phyloP scores from a whole-genome alignment of 2,113 vertebrate species.

The Conger conger region DNA sequence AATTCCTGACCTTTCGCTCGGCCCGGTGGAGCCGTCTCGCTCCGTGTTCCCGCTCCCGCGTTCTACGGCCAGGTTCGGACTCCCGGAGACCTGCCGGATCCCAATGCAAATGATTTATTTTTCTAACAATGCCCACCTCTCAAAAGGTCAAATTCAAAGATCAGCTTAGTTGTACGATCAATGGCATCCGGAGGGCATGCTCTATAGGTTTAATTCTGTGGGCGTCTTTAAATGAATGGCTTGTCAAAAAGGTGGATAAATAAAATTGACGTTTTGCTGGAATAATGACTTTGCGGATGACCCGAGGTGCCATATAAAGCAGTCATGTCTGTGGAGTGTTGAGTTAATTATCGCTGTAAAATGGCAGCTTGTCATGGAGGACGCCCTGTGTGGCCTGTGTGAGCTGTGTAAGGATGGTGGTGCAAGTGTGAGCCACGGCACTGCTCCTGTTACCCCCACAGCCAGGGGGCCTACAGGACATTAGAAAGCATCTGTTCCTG shows the following conservation, averaged over 20 bases:
- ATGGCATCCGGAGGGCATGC: background rate
- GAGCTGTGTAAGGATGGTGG: background rate
- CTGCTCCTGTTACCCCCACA: no score
- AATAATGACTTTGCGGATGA: background rate
- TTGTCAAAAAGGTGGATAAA: background rate
- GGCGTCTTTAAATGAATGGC: background rate
- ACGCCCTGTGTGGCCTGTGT: background rate
- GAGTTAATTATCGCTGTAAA: constrained; percentile 2
- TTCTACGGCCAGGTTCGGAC: background rate
- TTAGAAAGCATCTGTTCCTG: no score
- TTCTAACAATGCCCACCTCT: background rate
- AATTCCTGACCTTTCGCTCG: background rate
- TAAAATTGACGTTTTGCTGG: background rate
- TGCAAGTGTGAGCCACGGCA: background rate
- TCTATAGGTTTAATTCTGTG: background rate
- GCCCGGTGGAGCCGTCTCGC: background rate
- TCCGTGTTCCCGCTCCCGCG: background rate
- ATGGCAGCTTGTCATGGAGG: background rate
- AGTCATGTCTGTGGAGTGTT: background rate
- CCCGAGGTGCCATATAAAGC: background rate
- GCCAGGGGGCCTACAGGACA: no score
- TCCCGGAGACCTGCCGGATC: background rate
- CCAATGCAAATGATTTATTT: background rate
- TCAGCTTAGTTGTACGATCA: background rate
- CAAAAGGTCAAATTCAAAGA: background rate